These are phyloP conservation scores for Bombus difficillimus DNA, from an alignment of 1,140 invertebrate genomes.

Conservation along the genomic window DNA sequence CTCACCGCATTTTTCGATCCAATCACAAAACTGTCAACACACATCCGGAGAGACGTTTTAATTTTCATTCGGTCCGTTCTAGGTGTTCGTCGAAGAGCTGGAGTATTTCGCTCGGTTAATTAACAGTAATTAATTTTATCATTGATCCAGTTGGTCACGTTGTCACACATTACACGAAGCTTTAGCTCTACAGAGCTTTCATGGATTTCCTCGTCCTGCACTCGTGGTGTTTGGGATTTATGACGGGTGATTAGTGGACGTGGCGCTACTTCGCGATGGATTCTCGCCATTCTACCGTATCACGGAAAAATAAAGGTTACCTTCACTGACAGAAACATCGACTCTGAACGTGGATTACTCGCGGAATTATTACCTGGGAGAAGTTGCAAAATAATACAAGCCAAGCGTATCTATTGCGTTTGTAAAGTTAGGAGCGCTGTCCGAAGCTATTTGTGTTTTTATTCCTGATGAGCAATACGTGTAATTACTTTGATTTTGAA, in stretches of 20 bases:
- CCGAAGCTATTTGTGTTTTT: too few species aligned
- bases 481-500: too few species aligned
- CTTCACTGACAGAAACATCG: neutral
- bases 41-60: neutral
- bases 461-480: too few species aligned
- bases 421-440: too few species aligned
- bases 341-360: neutral
- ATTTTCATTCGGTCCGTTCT: neutral
- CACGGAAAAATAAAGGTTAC: neutral
- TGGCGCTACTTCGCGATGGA: neutral
- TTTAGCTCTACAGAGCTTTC: neutral
- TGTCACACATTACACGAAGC: slow-evolving; percentile 10
- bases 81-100: neutral
- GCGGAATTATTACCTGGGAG: neutral
- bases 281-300: slow-evolving; percentile 16
- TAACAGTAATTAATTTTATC: slow-evolving; percentile 22
- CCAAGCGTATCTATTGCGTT: neutral
- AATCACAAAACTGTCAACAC: slow-evolving; percentile 2
- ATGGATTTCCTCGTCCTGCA: neutral
- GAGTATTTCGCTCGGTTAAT: neutral
- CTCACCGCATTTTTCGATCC: neutral
- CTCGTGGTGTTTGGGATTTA: neutral
- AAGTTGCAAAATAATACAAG: too few species aligned
- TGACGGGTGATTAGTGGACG: slow-evolving; percentile 12
- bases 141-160: slow-evolving; percentile 2